Conservation (phyloP, 1,140 invertebrate genomes). For the Euwallacea similis region DNA sequence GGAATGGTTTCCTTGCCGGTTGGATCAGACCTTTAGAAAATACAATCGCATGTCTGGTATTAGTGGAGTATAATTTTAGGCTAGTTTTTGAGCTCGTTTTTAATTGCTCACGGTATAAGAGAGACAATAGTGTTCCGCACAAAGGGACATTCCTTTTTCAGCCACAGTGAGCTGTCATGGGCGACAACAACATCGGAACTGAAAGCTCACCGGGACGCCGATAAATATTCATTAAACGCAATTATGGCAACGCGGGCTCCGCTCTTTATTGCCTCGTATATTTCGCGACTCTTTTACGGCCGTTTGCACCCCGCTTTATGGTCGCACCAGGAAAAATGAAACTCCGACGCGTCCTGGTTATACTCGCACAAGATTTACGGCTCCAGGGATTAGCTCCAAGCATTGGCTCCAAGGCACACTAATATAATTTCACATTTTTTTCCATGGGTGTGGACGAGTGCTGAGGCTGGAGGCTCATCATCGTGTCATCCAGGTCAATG, state of each 20-base stretch:
- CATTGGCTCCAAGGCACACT: not conserved
- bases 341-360: slow-evolving; percentile 24
- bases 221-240: slow-evolving; percentile 34
- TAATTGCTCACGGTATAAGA: no score
- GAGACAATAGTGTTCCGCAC: no score
- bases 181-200: not conserved
- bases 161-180: slow-evolving; percentile 1
- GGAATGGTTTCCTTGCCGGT: no score
- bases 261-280: slow-evolving; percentile 35
- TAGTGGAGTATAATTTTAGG: no score
- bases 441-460: no score
- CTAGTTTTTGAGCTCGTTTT: no score
- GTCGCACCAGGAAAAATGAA: slow-evolving; percentile 30
- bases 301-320: slow-evolving; percentile 29
- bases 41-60: no score
- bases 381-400: slow-evolving; percentile 9
- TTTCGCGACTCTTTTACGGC: slow-evolving; percentile 30
- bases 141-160: not conserved
- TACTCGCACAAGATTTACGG: slow-evolving; percentile 12
- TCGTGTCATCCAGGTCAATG: no score
- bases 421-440: not conserved
- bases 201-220: slow-evolving; percentile 4
- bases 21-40: no score
- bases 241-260: slow-evolving; percentile 27
- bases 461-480: no score